These are phyloP conservation scores for Leptinotarsa undecemlineata DNA, from an alignment of 1,140 invertebrate species.

Conservation along the genomic window DNA sequence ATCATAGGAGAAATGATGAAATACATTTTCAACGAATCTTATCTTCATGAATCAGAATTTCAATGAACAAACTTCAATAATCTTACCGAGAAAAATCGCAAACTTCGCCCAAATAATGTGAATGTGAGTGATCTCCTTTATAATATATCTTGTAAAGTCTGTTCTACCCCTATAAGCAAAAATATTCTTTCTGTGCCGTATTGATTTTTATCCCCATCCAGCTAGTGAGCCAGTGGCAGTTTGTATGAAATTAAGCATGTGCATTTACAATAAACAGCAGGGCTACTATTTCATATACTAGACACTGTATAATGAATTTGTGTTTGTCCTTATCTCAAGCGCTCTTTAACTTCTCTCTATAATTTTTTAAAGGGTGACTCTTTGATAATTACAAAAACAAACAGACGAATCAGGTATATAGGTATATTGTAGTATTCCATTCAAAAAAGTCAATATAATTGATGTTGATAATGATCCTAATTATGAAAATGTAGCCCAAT, in stretches of 20 bases:
- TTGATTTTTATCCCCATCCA: conserved; percentile 54
- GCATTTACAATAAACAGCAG: conserved; percentile 51
- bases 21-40: too few relatives aligned
- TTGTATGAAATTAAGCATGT: conserved; percentile 51
- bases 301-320: conserved; percentile 55
- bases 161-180: conserved; percentile 51
- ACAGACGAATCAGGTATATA: too few relatives aligned
- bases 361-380: too few relatives aligned
- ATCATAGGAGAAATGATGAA: too few relatives aligned
- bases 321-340: conserved; percentile 47
- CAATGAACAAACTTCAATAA: too few relatives aligned
- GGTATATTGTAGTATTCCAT: too few relatives aligned
- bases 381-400: too few relatives aligned
- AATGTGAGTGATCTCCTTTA: conserved; percentile 35
- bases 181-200: conserved; percentile 54
- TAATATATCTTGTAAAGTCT: conserved; percentile 43
- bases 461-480: too few relatives aligned
- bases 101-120: conserved; percentile 20
- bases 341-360: conserved; percentile 9
- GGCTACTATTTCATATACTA: conserved; percentile 52
- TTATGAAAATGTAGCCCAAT: too few relatives aligned
- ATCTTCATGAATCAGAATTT: too few relatives aligned
- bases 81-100: neutral
- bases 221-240: conserved; percentile 44
- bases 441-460: too few relatives aligned